phyloP scores from a whole-genome alignment of 2,888 invertebrate genomes.

The Oligia fasciuncula region DNA sequence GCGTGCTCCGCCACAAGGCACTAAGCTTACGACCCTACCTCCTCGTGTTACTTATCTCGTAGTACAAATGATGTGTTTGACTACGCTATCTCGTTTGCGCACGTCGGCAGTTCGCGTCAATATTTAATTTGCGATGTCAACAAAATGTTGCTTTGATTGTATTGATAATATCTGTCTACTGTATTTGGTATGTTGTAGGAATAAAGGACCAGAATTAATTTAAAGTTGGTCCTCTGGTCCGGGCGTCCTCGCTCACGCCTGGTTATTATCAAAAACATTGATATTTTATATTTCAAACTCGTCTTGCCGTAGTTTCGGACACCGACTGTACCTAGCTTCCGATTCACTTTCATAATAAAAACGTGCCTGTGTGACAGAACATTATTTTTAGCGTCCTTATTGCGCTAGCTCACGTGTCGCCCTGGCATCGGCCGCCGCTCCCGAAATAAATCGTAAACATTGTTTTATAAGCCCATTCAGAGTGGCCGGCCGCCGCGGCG shows the following conservation, averaged over 20 bases:
- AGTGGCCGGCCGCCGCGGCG: background rate
- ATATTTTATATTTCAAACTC: background rate
- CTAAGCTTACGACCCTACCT: conserved; percentile 60
- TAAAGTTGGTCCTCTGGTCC: background rate
- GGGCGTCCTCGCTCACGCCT: too few species aligned
- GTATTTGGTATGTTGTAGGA: conserved; percentile 2
- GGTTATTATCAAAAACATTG: background rate
- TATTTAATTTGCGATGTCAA: conserved; percentile 56
- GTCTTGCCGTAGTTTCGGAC: background rate
- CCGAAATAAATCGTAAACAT: conserved; percentile 71
- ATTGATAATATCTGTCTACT: conserved; percentile 37
- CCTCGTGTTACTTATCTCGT: conserved; percentile 61
- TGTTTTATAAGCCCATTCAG: conserved; percentile 49
- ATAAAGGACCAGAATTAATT: conserved; percentile 1
- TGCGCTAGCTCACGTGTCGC: conserved; percentile 64
- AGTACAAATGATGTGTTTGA: conserved; percentile 62
- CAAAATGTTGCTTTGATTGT: conserved; percentile 41
- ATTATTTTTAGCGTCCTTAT: conserved; percentile 64
- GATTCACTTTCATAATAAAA: conserved; percentile 29
- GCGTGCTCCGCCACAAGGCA: conserved; percentile 65
- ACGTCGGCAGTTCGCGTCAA: conserved; percentile 49
- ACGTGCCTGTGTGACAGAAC: conserved; percentile 30
- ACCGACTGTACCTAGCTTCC: background rate
- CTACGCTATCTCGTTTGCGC: conserved; percentile 53
- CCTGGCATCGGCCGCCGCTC: conserved; percentile 64